phyloP scores from a whole-genome alignment of 2,888 invertebrate species.

The Notocelia uddmanniana region DNA sequence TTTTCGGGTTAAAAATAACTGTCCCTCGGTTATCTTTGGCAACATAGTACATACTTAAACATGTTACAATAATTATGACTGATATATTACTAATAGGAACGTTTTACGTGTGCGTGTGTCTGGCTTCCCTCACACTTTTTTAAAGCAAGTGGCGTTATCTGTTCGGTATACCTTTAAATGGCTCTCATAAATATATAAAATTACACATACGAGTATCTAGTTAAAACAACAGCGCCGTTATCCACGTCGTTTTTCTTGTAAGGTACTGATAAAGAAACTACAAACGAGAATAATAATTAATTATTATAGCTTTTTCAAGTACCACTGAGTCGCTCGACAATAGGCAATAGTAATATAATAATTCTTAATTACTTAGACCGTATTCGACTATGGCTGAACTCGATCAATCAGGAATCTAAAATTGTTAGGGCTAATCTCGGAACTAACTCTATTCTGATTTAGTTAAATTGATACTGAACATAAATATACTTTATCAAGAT shows the following conservation, averaged over 20 bases:
- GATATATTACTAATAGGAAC: no score
- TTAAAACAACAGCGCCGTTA: not conserved
- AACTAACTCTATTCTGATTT: no score
- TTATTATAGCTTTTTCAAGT: conserved; percentile 7
- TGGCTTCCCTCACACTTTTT: not conserved
- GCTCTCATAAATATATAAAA: not conserved
- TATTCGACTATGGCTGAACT: no score
- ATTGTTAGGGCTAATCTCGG: no score
- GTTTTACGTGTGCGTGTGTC: no score
- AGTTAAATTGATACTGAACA: no score
- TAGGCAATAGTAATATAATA: not conserved
- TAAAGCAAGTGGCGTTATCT: not conserved
- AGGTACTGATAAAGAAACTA: conserved; percentile 11
- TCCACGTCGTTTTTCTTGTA: not conserved
- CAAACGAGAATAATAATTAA: conserved; percentile 3
- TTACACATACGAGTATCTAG: not conserved
- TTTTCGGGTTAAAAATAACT: no score
- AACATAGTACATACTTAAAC: no score
- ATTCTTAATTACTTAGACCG: not conserved
- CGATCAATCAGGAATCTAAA: no score
- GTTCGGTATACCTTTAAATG: not conserved
- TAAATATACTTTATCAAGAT: no score
- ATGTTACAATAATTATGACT: no score
- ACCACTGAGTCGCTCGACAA: not conserved
- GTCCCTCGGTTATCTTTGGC: no score